Evolutionary conservation across 2,113 vertebrate species (phyloP), one percentile per base, ranked within the genome.

Genomic region (Sardina pilchardus): DNA sequence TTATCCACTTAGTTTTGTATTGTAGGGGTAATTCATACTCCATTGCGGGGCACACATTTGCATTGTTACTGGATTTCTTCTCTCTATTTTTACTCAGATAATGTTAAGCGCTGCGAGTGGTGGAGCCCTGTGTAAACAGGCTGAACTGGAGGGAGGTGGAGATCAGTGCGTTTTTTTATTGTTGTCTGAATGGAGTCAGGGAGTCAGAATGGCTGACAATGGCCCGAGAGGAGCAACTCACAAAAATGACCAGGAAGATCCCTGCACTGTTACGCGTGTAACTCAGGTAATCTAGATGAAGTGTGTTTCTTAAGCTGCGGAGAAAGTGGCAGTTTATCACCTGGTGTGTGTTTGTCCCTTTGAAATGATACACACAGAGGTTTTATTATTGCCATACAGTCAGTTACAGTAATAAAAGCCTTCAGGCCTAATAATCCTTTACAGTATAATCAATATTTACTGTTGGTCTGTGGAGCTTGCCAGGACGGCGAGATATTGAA

Each of bases 351-450:
- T 86, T 86, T 71, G 86, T 87, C 85, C 83, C 87, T 89, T 90
- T 82, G 53, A 88, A 88, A 88, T 84, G 84, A 89, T 87, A 86
- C 87, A 85, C 78, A 80, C 85, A 86, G 87, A 86, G 83, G 80
- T 87, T 89, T 91, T 91, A 91, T 89, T 87, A 88, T 89, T 87
- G 90, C 90, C 86, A 88, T 90, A 89, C 85, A 88, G 90, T 87
- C 78, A 81, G 85, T 90, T 88, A 90, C 81, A 88, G 88, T 88
- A 86, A 88, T 88, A 89, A 86, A 86, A 84, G 83, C 87, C 80
- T 89, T 89, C 82, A 85, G 88, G 78, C 67, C 88, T 88, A 90
- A 89, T 90, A 90, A 90, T 89, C 43, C 86, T 90, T 90, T 89
- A 89, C 84, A 87, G 82, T 56, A 75, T 88, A 88, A 89, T 90